These are phyloP conservation scores for Rhinatrema bivittatum DNA, from an alignment of 2,797 vertebrate genomes.

Conservation along the genomic window DNA sequence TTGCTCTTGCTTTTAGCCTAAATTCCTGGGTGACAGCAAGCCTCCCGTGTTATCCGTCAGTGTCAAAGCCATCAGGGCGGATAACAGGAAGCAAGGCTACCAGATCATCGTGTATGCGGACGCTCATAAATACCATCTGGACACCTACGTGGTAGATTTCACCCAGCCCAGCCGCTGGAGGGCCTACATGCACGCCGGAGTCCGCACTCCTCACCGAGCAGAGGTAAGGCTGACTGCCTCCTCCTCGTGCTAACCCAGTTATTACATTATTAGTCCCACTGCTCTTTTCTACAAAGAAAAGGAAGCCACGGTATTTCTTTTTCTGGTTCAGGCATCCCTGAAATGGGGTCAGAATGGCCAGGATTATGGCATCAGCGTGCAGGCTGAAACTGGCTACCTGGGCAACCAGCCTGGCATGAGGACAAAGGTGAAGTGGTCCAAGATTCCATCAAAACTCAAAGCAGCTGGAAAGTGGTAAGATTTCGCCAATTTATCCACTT, in stretches of 20 bases:
- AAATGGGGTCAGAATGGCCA: conserved; percentile 69
- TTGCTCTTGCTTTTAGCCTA: conserved; percentile 43
- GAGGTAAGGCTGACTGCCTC: conserved; percentile 47
- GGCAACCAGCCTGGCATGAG: conserved; percentile 54
- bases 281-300: too few species aligned
- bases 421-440: conserved; percentile 60
- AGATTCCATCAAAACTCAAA: conserved; percentile 46
- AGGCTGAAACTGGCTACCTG: conserved; percentile 61
- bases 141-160: conserved; percentile 62
- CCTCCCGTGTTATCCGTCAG: conserved; percentile 49
- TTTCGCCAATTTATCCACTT: background rate
- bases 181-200: conserved; percentile 62
- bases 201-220: conserved; percentile 67
- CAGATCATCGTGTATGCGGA: conserved; percentile 63
- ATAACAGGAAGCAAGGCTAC: conserved; percentile 59
- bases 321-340: conserved; percentile 50
- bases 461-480: conserved; percentile 47
- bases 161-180: conserved; percentile 59
- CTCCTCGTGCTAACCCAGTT: fast-evolving
- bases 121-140: conserved; percentile 41
- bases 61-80: conserved; percentile 48
- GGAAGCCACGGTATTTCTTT: background rate
- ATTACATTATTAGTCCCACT: too few species aligned
- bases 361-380: conserved; percentile 50
- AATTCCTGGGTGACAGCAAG: conserved; percentile 50